A percentile compares a stretch with the other conserved stretches of the same genome.
Evolutionary conservation across 1,140 invertebrate species (phyloP).

Genomic region (Pygmarrhopalites habei): DNA sequence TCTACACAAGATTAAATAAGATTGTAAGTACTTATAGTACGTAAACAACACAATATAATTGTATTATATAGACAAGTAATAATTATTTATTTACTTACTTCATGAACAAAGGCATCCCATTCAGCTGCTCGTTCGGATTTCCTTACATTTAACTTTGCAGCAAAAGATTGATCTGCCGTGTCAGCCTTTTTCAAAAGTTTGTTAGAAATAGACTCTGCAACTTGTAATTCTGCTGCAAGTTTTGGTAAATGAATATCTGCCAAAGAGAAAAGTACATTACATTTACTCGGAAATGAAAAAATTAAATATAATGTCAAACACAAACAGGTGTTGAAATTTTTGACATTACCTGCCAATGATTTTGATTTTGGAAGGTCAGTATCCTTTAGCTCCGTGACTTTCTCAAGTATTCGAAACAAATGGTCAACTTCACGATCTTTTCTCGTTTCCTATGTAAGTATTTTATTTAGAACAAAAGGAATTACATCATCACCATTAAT

Average conservation of each 20-base stretch:
- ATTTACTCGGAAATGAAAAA: too few relatives aligned
- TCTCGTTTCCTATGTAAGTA: conserved; percentile 60
- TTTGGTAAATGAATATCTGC: conserved; percentile 56
- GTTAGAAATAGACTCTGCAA: conserved; percentile 53
- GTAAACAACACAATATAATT: too few relatives aligned
- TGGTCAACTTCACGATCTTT: conserved; percentile 68
- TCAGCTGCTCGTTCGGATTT: conserved; percentile 51
- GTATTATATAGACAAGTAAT: too few relatives aligned
- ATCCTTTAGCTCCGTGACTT: conserved; percentile 66
- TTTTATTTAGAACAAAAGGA: too few relatives aligned
- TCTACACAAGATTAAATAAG: too few relatives aligned
- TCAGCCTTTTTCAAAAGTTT: conserved; percentile 41
- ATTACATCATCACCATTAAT: not conserved
- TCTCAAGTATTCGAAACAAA: conserved; percentile 67
- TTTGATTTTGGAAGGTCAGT: conserved; percentile 57
- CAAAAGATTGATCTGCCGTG: conserved; percentile 48
- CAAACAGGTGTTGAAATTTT: too few relatives aligned
- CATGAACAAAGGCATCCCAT: conserved; percentile 66
- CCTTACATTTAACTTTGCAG: conserved; percentile 45
- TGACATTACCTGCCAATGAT: too few relatives aligned
- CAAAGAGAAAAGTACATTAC: too few relatives aligned
- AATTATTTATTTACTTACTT: too few relatives aligned
- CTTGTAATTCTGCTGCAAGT: conserved; percentile 57
- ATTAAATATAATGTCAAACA: too few relatives aligned
- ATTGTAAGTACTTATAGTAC: too few relatives aligned